Evolutionary conservation across 2,888 invertebrate genomes (phyloP), one percentile per base, ranked within the genome.

Genomic region (Mellilla xanthometata): DNA sequence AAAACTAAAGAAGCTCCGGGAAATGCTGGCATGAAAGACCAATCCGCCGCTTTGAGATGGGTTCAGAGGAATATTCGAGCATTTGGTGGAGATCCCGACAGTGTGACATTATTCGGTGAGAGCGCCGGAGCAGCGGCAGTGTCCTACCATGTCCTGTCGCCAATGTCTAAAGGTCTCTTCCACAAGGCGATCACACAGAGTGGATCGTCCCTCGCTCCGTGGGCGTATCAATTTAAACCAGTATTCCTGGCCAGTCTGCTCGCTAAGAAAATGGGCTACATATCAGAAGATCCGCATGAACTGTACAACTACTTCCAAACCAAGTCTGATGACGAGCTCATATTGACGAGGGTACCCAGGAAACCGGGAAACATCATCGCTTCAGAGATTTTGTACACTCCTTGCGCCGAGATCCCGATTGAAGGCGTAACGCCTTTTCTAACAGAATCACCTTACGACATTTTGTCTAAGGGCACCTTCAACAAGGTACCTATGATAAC

Each of bases 101-200:
- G 72, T 15, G 76, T 85, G 0, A 84, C 82, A 0, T 49, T 85
- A 31, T 81, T 86, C 45, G 87, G 87, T 0, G 86, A 86, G 52
- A 87, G 87, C 32, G 87, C 87, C 40, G 87, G 87, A 1, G 76
- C 65, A 0, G 63, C 72, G 0, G 76, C 87, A 0, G 77, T 84
- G 1, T 84, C 87, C 0, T 79, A 61, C 9, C 85, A 83, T 10
- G 33, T 83, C 1, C 48, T 84, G 0, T 86, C 87, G 1, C 76
- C 76, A 0, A 80, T 81, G 79, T 77, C 86, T 0, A 79, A 69
- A 53, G 85, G 83, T 0, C 58, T 85, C 0, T 88, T 86, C 36
- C 81, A 85, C 29, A 83, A 72, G 62, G 86, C 76, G 1, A 85
- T 88, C 8, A 53, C 74, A 12, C 80, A 86, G 44, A 86, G 87